These are phyloP conservation scores for Brachionichthys hirsutus DNA, from an alignment of 2,113 vertebrate genomes.

Conservation along the genomic window DNA sequence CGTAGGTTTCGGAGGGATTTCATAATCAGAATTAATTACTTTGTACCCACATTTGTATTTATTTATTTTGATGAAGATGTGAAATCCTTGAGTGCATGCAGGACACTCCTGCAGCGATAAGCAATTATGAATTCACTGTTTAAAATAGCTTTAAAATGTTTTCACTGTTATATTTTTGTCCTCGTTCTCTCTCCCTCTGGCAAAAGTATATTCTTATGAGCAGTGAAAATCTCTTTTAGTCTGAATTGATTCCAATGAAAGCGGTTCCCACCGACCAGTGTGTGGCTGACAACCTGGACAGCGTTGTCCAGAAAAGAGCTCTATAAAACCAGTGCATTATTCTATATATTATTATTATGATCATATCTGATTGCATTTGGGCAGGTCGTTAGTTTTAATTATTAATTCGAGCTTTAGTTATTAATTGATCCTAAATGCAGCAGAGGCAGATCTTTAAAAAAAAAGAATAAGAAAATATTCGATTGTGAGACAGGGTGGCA, in stretches of 20 bases:
- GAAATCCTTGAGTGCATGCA: neutral
- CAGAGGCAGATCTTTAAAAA: conserved; percentile 22
- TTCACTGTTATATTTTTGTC: conserved; percentile 3
- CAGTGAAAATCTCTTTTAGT: neutral
- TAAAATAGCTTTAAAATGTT: conserved; percentile 14
- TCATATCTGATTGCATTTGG: conserved; percentile 56
- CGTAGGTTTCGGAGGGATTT: conserved; percentile 38
- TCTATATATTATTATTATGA: no score
- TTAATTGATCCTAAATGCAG: conserved; percentile 61
- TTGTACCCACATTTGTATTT: conserved; percentile 9
- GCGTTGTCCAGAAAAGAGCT: no score
- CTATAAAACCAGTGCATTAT: no score
- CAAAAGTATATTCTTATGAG: no score
- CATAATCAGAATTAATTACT: conserved; percentile 40
- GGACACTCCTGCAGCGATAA: conserved; percentile 2
- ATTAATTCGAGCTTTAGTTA: conserved; percentile 62
- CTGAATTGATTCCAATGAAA: conserved; percentile 22
- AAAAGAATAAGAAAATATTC: conserved; percentile 30
- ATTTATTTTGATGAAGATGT: conserved; percentile 15
- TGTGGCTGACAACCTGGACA: conserved; percentile 51
- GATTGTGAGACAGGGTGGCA: conserved; percentile 13
- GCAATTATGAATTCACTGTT: conserved; percentile 12
- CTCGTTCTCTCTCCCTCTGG: neutral
- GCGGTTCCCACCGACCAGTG: conserved; percentile 9
- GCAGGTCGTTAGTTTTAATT: conserved; percentile 41